phyloP scores from a whole-genome alignment of 2,113 vertebrate genomes.

The Bambusicola thoracicus region DNA sequence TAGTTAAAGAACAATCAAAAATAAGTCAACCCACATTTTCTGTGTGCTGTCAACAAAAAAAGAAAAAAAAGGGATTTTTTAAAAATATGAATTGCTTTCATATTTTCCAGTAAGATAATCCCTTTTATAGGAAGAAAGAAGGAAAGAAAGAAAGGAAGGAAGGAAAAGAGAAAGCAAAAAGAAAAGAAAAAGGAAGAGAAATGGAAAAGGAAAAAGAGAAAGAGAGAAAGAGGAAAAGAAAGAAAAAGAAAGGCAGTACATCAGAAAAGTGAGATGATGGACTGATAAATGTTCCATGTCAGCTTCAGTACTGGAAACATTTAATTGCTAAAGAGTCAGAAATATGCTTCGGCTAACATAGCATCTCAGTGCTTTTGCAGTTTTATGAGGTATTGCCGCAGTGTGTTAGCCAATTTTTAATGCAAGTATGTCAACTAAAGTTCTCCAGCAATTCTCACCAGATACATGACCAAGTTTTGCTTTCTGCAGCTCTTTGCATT shows the following conservation, averaged over 20 bases:
- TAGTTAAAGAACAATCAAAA: constrained; percentile 79
- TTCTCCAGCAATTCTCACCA: background rate
- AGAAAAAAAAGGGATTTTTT: constrained; percentile 40
- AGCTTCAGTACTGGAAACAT: background rate
- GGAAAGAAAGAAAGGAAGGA: background rate
- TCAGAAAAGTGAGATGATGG: background rate
- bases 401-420: background rate
- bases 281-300: background rate
- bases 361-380: background rate
- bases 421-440: background rate
- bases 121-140: background rate
- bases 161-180: too few relatives aligned
- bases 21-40: constrained; percentile 75
- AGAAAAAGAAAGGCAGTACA: background rate
- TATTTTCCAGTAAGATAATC: constrained; percentile 60
- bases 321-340: background rate
- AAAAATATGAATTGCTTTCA: constrained; percentile 50
- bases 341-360: background rate
- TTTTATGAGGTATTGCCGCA: background rate
- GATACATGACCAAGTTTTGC: background rate
- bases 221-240: too few relatives aligned
- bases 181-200: too few relatives aligned
- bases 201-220: too few relatives aligned
- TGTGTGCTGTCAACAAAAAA: constrained; percentile 74
- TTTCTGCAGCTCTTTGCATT: background rate